phyloP scores from a whole-genome alignment of 2,888 invertebrate genomes.

The Mamestra brassicae region DNA sequence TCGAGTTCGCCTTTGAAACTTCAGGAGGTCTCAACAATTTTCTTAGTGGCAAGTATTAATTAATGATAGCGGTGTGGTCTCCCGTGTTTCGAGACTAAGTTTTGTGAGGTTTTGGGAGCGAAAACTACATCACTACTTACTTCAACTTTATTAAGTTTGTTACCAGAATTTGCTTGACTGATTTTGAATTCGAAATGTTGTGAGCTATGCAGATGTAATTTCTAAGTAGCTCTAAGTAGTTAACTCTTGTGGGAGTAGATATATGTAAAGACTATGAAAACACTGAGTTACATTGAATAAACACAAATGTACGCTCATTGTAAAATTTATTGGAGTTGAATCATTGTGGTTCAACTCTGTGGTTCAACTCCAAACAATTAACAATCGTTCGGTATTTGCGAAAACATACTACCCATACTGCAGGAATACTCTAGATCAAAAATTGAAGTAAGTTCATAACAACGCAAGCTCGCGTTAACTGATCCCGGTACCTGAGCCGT shows the following conservation, averaged over 20 bases:
- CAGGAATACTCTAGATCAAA: not conserved
- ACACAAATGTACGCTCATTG: not conserved
- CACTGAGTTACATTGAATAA: not conserved
- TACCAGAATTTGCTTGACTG: constrained; percentile 26
- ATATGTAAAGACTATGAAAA: not conserved
- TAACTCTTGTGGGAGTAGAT: not conserved
- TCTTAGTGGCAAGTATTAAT: constrained; percentile 43
- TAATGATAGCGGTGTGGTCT: constrained; percentile 37
- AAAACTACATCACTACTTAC: not conserved
- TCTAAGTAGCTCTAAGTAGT: constrained; percentile 9
- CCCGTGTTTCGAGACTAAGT: constrained; percentile 10
- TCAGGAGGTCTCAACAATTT: constrained; percentile 40
- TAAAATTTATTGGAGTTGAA: not conserved
- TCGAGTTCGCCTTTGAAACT: constrained; percentile 46
- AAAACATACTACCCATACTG: not conserved
- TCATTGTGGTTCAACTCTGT: no score
- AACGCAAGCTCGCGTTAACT: not conserved
- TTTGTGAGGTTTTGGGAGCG: not conserved
- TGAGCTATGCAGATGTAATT: constrained; percentile 9
- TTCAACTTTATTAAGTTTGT: constrained; percentile 27
- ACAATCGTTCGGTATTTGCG: not conserved
- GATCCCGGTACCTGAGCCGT: not conserved
- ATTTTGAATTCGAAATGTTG: constrained; percentile 29
- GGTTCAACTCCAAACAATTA: no score
- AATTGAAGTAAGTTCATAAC: not conserved